Percentiles rank a stretch among this genome's conserved stretches.
phyloP scores from a whole-genome alignment of 2,888 invertebrate species.

The Ligdia adustata region DNA sequence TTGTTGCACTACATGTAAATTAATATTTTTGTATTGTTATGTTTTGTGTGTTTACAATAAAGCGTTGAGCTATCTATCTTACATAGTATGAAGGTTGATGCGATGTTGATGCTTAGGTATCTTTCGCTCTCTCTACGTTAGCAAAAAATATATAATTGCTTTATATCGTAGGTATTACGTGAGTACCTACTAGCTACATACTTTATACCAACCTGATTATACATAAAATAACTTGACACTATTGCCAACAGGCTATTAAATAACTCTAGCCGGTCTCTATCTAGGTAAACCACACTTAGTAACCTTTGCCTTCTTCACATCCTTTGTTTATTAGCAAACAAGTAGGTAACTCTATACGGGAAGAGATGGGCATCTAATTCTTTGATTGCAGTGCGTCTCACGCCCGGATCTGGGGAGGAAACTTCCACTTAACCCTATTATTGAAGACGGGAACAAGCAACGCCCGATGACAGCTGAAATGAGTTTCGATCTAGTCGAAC shows the following conservation, averaged over 20 bases:
- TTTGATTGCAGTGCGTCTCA: constrained; percentile 49
- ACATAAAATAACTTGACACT: not conserved
- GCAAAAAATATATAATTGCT: too few species aligned
- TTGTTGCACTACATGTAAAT: too few species aligned
- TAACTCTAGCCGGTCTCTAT: not conserved
- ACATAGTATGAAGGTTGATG: too few species aligned
- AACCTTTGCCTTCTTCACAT: not conserved
- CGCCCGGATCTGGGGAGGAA: constrained; percentile 47
- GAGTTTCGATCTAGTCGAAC: constrained; percentile 33
- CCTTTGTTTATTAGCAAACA: constrained; percentile 13
- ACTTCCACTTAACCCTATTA: constrained; percentile 69
- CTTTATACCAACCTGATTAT: too few species aligned
- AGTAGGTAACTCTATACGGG: constrained; percentile 11
- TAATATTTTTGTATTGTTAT: too few species aligned
- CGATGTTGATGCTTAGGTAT: too few species aligned
- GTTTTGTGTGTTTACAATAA: too few species aligned
- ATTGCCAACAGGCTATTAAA: not conserved
- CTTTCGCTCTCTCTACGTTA: too few species aligned
- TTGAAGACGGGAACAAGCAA: constrained; percentile 42
- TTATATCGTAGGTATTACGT: too few species aligned
- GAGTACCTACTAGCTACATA: too few species aligned
- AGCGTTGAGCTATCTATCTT: too few species aligned
- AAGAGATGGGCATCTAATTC: constrained; percentile 22
- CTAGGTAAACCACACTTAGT: constrained; percentile 3
- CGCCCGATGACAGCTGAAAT: constrained; percentile 37